phyloP scores from a whole-genome alignment of 2,888 invertebrate species.

The Arrhopalites spinosus region DNA sequence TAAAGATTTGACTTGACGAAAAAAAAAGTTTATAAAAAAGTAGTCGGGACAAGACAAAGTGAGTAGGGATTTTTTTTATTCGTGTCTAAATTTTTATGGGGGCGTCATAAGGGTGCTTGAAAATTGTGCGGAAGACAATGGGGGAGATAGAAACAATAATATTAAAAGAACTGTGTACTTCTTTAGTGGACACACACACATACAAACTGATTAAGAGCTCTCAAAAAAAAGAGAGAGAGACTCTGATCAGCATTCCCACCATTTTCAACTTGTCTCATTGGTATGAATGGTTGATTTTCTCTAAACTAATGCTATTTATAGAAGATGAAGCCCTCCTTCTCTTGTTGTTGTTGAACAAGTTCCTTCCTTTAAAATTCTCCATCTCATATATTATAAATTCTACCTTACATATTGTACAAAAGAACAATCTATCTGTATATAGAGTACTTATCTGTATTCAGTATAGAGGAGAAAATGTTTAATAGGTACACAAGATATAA shows the following conservation, averaged over 20 bases:
- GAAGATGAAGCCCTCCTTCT: slow-evolving; percentile 39
- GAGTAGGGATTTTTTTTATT: too few relatives aligned
- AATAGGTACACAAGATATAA: neutral
- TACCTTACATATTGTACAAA: neutral
- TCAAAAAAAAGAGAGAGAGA: neutral
- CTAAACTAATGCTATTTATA: slow-evolving; percentile 38
- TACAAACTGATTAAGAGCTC: slow-evolving; percentile 4
- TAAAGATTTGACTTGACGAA: too few relatives aligned
- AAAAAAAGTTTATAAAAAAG: too few relatives aligned
- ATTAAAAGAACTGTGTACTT: too few relatives aligned
- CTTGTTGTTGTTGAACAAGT: neutral
- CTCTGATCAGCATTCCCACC: slow-evolving; percentile 25
- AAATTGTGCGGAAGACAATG: neutral
- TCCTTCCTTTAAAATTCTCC: neutral
- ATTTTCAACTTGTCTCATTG: slow-evolving; percentile 20
- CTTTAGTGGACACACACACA: too few relatives aligned
- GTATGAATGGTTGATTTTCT: slow-evolving; percentile 30
- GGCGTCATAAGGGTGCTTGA: slow-evolving; percentile 4
- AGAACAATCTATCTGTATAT: neutral
- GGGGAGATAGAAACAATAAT: too few relatives aligned
- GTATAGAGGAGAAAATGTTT: neutral
- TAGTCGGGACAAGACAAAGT: too few relatives aligned
- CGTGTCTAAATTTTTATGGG: neutral
- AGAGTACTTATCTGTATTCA: neutral
- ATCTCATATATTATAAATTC: neutral